Conservation (phyloP, 2,888 invertebrate genomes). For the Phymatocera aterrima region DNA sequence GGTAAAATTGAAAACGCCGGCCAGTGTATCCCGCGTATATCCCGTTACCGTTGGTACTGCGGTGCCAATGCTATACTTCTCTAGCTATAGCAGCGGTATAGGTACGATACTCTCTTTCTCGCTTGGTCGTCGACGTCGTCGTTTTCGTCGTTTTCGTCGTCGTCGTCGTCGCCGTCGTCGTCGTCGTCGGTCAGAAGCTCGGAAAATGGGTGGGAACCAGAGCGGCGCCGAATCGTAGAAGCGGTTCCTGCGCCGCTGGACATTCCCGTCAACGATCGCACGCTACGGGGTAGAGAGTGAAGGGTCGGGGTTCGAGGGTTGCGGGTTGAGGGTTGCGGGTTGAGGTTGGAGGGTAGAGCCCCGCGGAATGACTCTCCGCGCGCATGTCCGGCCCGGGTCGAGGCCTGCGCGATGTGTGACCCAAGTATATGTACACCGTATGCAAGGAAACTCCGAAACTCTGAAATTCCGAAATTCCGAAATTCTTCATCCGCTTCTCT, state of each 20-base stretch:
- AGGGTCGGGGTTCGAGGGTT: constrained; percentile 1
- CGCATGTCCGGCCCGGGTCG: constrained; percentile 45
- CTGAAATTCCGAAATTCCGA: not conserved
- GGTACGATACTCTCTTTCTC: not conserved
- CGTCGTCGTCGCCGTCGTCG: no score
- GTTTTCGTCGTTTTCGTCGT: not conserved
- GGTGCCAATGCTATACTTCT: not conserved
- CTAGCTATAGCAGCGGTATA: not conserved
- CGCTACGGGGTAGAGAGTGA: not conserved
- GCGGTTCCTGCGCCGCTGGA: constrained; percentile 43
- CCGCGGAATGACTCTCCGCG: constrained; percentile 10
- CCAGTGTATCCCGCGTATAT: not conserved
- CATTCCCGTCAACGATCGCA: constrained; percentile 45
- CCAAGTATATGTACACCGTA: no score
- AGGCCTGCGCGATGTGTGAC: constrained; percentile 20
- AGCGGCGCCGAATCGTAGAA: constrained; percentile 24
- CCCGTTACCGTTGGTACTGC: constrained; percentile 34
- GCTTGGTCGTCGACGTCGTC: not conserved
- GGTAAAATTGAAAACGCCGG: no score
- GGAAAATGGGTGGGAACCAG: not conserved
- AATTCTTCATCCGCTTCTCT: no score
- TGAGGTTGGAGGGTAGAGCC: not conserved
- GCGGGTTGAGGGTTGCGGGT: not conserved
- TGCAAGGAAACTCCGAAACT: no score
- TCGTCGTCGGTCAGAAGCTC: not conserved